A percentile compares a stretch with the other conserved stretches of the same genome.
phyloP scores from a whole-genome alignment of 2,113 vertebrate species.

The Colaptes auratus region DNA sequence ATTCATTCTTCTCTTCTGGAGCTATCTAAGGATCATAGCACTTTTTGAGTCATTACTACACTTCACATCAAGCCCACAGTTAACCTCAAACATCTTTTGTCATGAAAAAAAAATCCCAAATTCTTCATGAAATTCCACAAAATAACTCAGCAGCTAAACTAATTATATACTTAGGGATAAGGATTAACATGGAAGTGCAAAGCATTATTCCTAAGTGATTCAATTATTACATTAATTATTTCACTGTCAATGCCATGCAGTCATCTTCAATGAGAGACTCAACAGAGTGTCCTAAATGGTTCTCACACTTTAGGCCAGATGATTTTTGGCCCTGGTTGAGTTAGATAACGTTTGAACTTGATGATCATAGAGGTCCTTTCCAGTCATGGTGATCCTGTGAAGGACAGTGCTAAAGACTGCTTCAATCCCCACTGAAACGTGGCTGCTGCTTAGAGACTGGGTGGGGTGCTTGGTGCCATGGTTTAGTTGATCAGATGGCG shows the following conservation, averaged over 20 bases:
- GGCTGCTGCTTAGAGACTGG: neutral
- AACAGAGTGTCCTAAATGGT: neutral
- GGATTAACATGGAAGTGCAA: neutral
- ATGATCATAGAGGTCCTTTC: no score
- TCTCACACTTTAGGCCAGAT: neutral
- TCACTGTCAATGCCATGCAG: neutral
- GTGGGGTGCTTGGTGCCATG: no score
- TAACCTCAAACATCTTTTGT: neutral
- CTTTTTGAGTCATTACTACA: neutral
- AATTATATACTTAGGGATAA: neutral
- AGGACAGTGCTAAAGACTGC: neutral
- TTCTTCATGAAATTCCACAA: neutral
- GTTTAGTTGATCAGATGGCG: no score
- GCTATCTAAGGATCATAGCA: neutral
- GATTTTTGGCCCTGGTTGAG: no score
- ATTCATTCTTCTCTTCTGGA: neutral
- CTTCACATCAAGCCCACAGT: neutral
- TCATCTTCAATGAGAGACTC: neutral
- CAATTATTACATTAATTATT: neutral
- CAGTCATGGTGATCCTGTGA: neutral
- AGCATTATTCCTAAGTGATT: neutral
- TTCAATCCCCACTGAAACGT: neutral
- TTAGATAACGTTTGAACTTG: no score
- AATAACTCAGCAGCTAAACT: neutral
- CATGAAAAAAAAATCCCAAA: neutral